Conservation (phyloP, 1,140 invertebrate genomes). For the Achroia grisella region DNA sequence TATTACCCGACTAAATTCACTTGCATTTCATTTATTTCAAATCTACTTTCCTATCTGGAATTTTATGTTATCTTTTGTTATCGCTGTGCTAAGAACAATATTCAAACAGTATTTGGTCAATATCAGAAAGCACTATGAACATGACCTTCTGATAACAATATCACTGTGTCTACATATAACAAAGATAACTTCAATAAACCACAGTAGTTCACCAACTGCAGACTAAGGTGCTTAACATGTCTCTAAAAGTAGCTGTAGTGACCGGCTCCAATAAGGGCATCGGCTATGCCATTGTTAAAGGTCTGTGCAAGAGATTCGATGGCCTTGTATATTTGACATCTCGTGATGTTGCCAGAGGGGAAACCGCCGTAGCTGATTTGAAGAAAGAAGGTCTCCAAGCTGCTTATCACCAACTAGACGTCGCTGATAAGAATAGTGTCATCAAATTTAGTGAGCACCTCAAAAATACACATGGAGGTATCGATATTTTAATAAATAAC, state of each 20-base stretch:
- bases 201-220: no score
- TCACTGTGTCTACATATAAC: no score
- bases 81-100: no score
- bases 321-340: conserved; percentile 78
- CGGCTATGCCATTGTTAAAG: conserved; percentile 79
- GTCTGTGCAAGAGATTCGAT: conserved; percentile 74
- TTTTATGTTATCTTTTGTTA: no score
- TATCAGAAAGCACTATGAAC: no score
- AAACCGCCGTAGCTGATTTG: conserved; percentile 71
- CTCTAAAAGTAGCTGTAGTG: conserved; percentile 66
- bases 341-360: conserved; percentile 72
- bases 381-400: conserved; percentile 66
- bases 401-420: conserved; percentile 77
- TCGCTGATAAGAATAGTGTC: conserved; percentile 75
- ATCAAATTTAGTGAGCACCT: conserved; percentile 74
- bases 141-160: no score
- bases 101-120: no score
- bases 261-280: conserved; percentile 85
- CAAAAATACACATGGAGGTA: conserved; percentile 77
- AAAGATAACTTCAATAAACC: no score
- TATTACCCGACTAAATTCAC: no score
- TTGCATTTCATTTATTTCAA: no score
- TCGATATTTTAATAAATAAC: conserved; percentile 90
- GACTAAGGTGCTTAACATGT: conserved; percentile 13
- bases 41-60: no score